phyloP scores from a whole-genome alignment of 2,797 vertebrate genomes.

The Cryptoblepharus egeriae region DNA sequence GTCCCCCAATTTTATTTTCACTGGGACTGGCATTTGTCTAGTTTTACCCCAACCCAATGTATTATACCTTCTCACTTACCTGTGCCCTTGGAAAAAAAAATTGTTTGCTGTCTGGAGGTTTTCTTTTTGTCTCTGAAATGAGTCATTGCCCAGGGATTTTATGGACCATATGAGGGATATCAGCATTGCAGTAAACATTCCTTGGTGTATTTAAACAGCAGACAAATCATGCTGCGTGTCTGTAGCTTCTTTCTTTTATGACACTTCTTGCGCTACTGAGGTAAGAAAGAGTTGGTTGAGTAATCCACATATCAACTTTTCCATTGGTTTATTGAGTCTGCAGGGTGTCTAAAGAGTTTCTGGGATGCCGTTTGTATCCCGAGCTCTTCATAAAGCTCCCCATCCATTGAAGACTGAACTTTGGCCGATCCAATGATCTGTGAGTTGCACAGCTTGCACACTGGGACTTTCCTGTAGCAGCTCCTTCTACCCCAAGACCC shows the following conservation, averaged over 20 bases:
- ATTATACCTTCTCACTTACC: not conserved
- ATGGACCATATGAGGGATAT: conserved; percentile 27
- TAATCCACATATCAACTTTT: conserved; percentile 30
- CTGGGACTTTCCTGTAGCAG: too few relatives aligned
- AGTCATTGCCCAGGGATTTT: conserved; percentile 37
- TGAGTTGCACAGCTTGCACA: not conserved
- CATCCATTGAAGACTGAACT: not conserved
- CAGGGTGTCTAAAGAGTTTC: not conserved
- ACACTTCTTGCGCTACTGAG: not conserved
- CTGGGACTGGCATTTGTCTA: not conserved
- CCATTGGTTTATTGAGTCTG: not conserved
- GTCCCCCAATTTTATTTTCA: not conserved
- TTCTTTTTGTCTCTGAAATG: conserved; percentile 36
- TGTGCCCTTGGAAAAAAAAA: conserved; percentile 1
- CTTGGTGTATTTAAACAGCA: conserved; percentile 15
- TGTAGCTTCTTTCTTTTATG: conserved; percentile 20
- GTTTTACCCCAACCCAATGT: not conserved
- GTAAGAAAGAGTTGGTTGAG: conserved; percentile 28
- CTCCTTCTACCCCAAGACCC: too few relatives aligned
- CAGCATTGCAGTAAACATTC: conserved; percentile 7
- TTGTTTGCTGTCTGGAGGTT: not conserved
- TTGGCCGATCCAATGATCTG: too few relatives aligned
- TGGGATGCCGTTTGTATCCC: not conserved
- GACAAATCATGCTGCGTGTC: conserved; percentile 28
- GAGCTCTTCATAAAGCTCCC: not conserved